Percentiles rank a stretch among this genome's conserved stretches.
Evolutionary conservation across 2,113 vertebrate genomes (phyloP).

Genomic region (Neotoma lepida): DNA sequence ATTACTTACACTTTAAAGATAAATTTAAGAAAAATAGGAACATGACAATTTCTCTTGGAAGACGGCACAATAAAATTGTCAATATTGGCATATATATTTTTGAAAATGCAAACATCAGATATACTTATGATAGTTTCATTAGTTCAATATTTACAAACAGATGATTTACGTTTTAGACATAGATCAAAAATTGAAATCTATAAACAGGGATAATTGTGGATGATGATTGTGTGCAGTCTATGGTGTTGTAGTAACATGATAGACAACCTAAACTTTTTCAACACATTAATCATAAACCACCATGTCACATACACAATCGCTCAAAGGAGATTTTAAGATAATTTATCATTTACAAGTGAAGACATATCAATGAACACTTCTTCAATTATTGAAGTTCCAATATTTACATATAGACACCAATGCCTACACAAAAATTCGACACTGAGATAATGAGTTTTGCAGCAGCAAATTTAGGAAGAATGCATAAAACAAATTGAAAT

Average conservation of each 20-base stretch:
- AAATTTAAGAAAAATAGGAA: neutral
- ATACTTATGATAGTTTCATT: neutral
- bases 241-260: neutral
- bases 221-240: neutral
- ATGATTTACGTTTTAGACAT: neutral
- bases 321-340: neutral
- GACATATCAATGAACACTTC: neutral
- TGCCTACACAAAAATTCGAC: neutral
- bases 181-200: neutral
- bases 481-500: neutral
- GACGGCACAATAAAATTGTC: neutral
- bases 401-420: neutral
- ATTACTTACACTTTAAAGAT: neutral
- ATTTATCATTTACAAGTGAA: neutral
- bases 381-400: neutral
- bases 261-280: neutral
- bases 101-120: neutral
- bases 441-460: neutral
- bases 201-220: neutral
- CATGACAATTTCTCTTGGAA: neutral
- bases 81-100: neutral
- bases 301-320: neutral
- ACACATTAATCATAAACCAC: neutral
- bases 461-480: neutral
- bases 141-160: neutral